A percentile compares a stretch with the other conserved stretches of the same genome.
Conservation (phyloP, 2,888 invertebrate species). For the Philereme vetulata region DNA sequence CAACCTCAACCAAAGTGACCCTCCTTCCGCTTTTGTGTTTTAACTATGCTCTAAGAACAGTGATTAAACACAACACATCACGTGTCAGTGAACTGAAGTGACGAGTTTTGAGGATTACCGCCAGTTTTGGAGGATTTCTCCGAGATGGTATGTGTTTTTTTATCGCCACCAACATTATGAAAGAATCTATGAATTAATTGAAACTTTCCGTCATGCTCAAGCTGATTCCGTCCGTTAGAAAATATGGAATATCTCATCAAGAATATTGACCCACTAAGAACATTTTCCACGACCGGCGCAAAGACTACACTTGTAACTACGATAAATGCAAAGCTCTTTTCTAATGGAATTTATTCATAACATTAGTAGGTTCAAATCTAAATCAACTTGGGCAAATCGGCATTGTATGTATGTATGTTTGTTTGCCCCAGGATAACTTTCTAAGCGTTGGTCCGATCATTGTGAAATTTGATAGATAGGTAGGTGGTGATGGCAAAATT, state of each 20-base stretch:
- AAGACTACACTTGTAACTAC: constrained; percentile 38
- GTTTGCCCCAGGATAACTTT: too few species aligned
- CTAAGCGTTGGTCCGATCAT: neutral
- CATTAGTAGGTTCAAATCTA: neutral
- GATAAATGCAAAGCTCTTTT: neutral
- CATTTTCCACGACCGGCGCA: constrained; percentile 44
- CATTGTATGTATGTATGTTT: too few species aligned
- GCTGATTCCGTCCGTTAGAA: constrained; percentile 32
- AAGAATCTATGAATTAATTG: constrained; percentile 17
- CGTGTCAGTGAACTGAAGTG: constrained; percentile 72
- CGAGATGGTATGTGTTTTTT: constrained; percentile 61
- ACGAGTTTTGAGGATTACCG: constrained; percentile 60
- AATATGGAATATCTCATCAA: constrained; percentile 56
- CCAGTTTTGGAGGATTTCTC: constrained; percentile 44
- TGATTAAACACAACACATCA: constrained; percentile 50
- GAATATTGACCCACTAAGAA: constrained; percentile 61
- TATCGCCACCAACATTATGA: constrained; percentile 1
- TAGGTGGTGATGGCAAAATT: too few species aligned
- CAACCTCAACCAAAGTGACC: constrained; percentile 64
- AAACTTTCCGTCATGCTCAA: constrained; percentile 23
- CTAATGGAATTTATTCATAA: neutral
- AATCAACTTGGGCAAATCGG: too few species aligned
- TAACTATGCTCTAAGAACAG: constrained; percentile 65
- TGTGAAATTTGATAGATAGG: too few species aligned
- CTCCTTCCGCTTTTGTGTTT: constrained; percentile 60